Evolutionary conservation across 2,797 vertebrate genomes (phyloP).

Genomic region (Myotis vivesi): DNA sequence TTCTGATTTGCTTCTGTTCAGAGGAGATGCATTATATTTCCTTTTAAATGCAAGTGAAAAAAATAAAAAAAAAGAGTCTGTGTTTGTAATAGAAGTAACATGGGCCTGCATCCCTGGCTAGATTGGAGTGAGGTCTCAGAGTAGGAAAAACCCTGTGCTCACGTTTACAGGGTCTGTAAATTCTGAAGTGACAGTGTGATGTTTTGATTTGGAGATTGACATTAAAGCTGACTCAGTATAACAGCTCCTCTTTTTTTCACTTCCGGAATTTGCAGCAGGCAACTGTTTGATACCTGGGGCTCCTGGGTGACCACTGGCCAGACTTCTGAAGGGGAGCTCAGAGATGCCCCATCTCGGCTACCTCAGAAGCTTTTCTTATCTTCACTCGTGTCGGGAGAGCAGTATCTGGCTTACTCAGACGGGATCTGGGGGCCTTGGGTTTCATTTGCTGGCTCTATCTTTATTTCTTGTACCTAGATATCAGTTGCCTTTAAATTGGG

Average conservation of each 20-base stretch:
- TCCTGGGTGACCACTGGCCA: not conserved
- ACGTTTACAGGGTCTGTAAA: not conserved
- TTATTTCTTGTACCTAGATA: constrained; percentile 81
- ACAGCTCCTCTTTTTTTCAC: not conserved
- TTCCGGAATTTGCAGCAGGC: not conserved
- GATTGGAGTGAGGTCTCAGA: rapidly evolving
- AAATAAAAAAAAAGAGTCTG: not conserved
- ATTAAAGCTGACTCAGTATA: not conserved
- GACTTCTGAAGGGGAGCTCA: not conserved
- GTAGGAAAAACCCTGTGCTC: not conserved
- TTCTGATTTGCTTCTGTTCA: constrained; percentile 66
- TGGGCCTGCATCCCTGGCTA: not conserved
- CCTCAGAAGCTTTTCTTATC: constrained; percentile 55
- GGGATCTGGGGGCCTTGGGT: constrained; percentile 69
- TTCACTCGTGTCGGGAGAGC: not conserved
- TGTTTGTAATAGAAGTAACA: not conserved
- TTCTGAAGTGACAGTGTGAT: not conserved
- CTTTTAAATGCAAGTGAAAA: not conserved
- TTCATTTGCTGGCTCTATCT: constrained; percentile 80
- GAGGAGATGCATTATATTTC: constrained; percentile 60
- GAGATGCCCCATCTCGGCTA: not conserved
- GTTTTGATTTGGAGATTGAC: not conserved
- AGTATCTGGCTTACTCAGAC: constrained; percentile 58
- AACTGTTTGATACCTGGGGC: not conserved
- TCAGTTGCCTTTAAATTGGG: constrained; percentile 80